phyloP scores from a whole-genome alignment of 1,140 invertebrate species.

The Oryzaephilus surinamensis region DNA sequence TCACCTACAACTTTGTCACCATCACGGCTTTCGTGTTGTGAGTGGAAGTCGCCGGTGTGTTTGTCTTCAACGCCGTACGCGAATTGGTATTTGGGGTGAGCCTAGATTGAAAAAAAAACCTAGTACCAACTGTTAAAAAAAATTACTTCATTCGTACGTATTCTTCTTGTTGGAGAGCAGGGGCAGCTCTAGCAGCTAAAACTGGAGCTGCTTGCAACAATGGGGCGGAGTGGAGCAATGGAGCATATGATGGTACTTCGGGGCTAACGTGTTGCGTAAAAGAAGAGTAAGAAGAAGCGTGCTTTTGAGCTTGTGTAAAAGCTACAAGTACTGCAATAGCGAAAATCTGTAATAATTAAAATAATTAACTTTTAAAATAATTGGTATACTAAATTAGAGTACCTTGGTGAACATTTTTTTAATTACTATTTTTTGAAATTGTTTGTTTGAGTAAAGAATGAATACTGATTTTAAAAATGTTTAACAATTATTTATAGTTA shows the following conservation, averaged over 20 bases:
- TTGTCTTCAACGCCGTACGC: constrained; percentile 53
- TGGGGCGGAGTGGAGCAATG: constrained; percentile 29
- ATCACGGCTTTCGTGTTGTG: constrained; percentile 48
- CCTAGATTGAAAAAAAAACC: constrained; percentile 21
- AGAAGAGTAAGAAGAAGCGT: constrained; percentile 12
- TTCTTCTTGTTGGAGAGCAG: constrained; percentile 6
- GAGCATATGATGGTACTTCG: constrained; percentile 1
- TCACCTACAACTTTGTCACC: constrained; percentile 43
- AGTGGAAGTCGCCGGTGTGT: constrained; percentile 50
- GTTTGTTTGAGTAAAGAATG: too few species aligned
- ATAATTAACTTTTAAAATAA: not conserved
- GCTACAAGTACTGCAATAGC: constrained; percentile 12
- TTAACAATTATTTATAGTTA: too few species aligned
- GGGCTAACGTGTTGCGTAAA: constrained; percentile 15
- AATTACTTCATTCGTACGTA: constrained; percentile 3
- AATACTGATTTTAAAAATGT: too few species aligned
- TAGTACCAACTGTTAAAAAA: not conserved
- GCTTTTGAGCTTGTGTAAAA: constrained; percentile 9
- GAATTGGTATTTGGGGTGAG: constrained; percentile 46
- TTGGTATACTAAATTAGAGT: too few species aligned
- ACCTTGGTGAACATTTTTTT: constrained; percentile 9
- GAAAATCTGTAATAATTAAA: constrained; percentile 14
- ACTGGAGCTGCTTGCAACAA: constrained; percentile 36
- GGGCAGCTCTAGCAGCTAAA: constrained; percentile 20
- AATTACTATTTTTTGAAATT: too few species aligned